These are phyloP conservation scores for Ptychoptera albimana DNA, from an alignment of 2,888 invertebrate genomes.

Conservation along the genomic window DNA sequence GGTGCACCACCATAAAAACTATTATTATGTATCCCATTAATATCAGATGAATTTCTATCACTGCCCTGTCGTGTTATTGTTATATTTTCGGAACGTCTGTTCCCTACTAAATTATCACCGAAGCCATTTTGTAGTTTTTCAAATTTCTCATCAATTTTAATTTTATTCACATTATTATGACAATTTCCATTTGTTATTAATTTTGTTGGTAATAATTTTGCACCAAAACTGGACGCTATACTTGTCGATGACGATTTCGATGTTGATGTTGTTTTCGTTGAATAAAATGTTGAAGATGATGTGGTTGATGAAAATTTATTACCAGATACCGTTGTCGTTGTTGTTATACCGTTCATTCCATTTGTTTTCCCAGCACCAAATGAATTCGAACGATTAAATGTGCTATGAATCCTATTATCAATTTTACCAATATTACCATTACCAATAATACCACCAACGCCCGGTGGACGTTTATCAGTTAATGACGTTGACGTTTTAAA, in stretches of 20 bases:
- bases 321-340: not conserved
- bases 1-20: constrained; percentile 25
- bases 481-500: not conserved
- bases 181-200: not conserved
- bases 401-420: too few relatives aligned
- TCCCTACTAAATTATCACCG: too few relatives aligned
- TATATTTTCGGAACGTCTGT: too few relatives aligned
- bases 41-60: too few relatives aligned
- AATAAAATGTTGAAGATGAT: constrained; percentile 29
- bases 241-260: constrained; percentile 26
- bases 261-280: constrained; percentile 27
- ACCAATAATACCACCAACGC: too few relatives aligned
- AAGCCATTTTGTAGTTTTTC: not conserved
- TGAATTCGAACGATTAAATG: too few relatives aligned
- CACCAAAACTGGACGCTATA: constrained; percentile 21
- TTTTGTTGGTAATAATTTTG: constrained; percentile 16
- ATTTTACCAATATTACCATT: too few relatives aligned
- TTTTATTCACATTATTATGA: not conserved
- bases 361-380: not conserved
- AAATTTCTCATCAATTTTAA: not conserved
- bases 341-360: not conserved
- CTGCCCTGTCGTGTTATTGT: too few relatives aligned
- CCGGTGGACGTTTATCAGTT: not conserved
- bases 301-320: constrained; percentile 1
- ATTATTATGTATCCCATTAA: too few relatives aligned